Evolutionary conservation across 1,140 invertebrate genomes (phyloP), one percentile per base, ranked within the genome.

Genomic region (Megathymus violae): DNA sequence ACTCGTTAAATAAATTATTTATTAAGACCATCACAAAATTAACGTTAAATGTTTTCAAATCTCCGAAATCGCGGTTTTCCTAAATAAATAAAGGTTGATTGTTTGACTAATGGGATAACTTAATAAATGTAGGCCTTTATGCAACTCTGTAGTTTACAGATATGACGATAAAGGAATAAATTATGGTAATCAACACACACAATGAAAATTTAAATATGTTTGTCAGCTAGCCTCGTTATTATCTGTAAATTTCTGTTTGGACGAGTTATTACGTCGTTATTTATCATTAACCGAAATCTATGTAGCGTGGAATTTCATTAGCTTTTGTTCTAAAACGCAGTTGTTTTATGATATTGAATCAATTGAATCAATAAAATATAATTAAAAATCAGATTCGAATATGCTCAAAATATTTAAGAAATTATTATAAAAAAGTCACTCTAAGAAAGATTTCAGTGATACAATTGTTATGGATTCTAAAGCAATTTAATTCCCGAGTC

Each of bases 131-230:
- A 54, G 50, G 17, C 16, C 50, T 14, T 27, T 19, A 14, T 51
- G 38, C 14, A 38, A 16, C 22, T 10, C 19, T 41, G 19, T 54
- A 54, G 25, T 27, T 54, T 11, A 54, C 19, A 54, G 51, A 22
- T 54, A 54, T 19, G 36, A 27, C 17, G 17, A 54, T 54, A 41
- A 41, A 43, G 48, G 19, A 41, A 38, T 54, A 38, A 51, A 51
- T 51, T 51, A 51, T 51, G 48, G 9, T 51, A 51, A 51, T 51
- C 34, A 51, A 51, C 36, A 38, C 15, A 34, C 47, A 51, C 48
- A 51, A 51, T 36, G 14, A 38, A 50, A 50, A 50, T 50, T 50
- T 50, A 50, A 50, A 50, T 50, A 50, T 50, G 47, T 27, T 50
- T 50, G 47, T 36, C 9, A 14, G 14, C 6, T 50, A 31, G 47